phyloP scores from a whole-genome alignment of 2,797 vertebrate species.

The Lacerta viridis region DNA sequence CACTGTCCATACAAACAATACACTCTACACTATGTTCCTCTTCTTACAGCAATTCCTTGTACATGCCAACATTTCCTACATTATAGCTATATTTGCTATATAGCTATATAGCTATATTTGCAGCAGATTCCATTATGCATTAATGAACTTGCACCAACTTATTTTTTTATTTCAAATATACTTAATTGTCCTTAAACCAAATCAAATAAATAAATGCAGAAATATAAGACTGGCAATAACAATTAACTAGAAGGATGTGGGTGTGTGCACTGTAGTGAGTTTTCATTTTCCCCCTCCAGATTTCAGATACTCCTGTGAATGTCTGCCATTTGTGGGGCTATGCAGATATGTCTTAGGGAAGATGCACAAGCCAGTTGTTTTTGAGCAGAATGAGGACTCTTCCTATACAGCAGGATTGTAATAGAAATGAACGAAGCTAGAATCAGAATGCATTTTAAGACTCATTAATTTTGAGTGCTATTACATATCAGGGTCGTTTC shows the following conservation, averaged over 20 bases:
- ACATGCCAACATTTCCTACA: neutral
- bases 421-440: conserved; percentile 36
- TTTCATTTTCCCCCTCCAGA: conserved; percentile 1
- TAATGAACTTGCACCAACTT: neutral
- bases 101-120: neutral
- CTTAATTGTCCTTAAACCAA: neutral
- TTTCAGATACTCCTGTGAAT: conserved; percentile 3
- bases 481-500: conserved; percentile 45
- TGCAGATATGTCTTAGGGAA: conserved; percentile 19
- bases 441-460: conserved; percentile 43
- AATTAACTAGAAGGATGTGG: neutral
- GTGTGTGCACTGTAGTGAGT: neutral
- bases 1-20: neutral
- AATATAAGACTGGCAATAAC: neutral
- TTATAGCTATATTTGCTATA: neutral
- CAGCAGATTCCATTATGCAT: neutral
- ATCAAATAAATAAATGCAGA: neutral
- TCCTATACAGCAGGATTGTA: conserved; percentile 26
- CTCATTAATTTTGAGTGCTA: conserved; percentile 52
- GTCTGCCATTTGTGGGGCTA: neutral
- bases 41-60: neutral
- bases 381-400: conserved; percentile 28
- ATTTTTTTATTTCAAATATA: neutral
- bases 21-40: neutral
- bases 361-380: conserved; percentile 33